Percentiles rank a stretch among this genome's conserved stretches.
These are phyloP conservation scores for Heliconius eleuchia DNA, from an alignment of 1,140 invertebrate species.

Conservation along the genomic window DNA sequence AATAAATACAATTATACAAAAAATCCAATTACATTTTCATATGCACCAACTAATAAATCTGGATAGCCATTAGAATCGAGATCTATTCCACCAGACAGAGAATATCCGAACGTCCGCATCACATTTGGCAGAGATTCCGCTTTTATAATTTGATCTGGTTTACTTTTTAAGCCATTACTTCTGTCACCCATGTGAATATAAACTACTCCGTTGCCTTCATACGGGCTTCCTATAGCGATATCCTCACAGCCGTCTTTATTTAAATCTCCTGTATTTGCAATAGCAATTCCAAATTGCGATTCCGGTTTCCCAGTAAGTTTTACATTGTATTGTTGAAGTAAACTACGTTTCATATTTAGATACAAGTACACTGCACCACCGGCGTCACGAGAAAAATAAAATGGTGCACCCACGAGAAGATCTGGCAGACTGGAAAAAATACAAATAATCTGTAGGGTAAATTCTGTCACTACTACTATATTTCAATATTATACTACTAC, in stretches of 20 bases:
- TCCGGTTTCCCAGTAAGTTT: conserved; percentile 87
- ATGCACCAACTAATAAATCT: conserved; percentile 94
- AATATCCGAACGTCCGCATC: conserved; percentile 92
- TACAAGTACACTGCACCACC: conserved; percentile 97
- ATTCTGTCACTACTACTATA: too few relatives aligned
- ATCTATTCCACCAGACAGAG: conserved; percentile 93
- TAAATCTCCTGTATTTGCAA: conserved; percentile 93
- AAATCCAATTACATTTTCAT: conserved; percentile 83
- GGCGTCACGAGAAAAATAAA: conserved; percentile 90
- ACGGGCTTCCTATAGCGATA: conserved; percentile 95
- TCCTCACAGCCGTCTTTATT: conserved; percentile 96
- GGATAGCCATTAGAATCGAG: conserved; percentile 96
- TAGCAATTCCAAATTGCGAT: conserved; percentile 92
- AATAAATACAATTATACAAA: conserved; percentile 9
- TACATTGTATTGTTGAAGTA: conserved; percentile 80
- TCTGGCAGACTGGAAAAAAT: conserved; percentile 86
- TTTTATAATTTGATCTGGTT: conserved; percentile 86
- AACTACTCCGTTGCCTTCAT: conserved; percentile 91
- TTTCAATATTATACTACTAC: too few relatives aligned
- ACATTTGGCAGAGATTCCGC: conserved; percentile 72
- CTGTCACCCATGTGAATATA: conserved; percentile 93
- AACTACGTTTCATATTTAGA: conserved; percentile 83
- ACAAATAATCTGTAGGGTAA: neutral
- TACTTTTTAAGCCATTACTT: conserved; percentile 86
- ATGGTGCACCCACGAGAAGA: conserved; percentile 94